Conservation (phyloP, 1,140 invertebrate genomes). For the Drosophila busckii region DNA sequence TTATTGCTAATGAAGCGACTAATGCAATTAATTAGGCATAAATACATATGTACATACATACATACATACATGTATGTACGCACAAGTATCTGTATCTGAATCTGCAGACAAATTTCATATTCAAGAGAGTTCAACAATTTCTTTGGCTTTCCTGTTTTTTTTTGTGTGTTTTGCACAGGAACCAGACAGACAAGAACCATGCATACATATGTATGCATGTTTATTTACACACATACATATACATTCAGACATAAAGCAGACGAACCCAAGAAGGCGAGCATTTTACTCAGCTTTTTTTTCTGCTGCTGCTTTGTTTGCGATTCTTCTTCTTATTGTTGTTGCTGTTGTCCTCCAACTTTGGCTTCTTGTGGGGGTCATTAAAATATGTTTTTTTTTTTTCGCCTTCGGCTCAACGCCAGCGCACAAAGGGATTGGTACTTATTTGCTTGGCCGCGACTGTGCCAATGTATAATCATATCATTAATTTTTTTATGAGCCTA, state of each 20-base stretch:
- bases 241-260: background rate
- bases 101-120: conserved; percentile 21
- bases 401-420: too few relatives aligned
- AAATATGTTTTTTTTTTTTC: conserved; percentile 12
- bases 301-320: conserved; percentile 29
- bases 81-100: background rate
- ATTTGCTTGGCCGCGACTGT: conserved; percentile 4
- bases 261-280: conserved; percentile 11
- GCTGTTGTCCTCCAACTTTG: conserved; percentile 33
- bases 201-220: background rate
- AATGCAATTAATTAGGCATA: too few relatives aligned
- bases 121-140: conserved; percentile 41
- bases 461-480: background rate
- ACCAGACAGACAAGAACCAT: conserved; percentile 17
- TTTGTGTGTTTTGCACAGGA: conserved; percentile 25
- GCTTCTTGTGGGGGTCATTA: conserved; percentile 33
- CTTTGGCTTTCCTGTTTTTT: conserved; percentile 39
- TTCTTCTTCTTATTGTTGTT: background rate
- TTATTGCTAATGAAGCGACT: too few relatives aligned
- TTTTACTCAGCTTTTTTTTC: too few relatives aligned
- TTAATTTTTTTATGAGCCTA: background rate
- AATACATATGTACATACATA: background rate
- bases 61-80: background rate
- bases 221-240: background rate
- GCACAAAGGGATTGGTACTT: conserved; percentile 30